A percentile compares a stretch with the other conserved stretches of the same genome.
phyloP scores from a whole-genome alignment of 2,797 vertebrate genomes.

The Rhinella marina region DNA sequence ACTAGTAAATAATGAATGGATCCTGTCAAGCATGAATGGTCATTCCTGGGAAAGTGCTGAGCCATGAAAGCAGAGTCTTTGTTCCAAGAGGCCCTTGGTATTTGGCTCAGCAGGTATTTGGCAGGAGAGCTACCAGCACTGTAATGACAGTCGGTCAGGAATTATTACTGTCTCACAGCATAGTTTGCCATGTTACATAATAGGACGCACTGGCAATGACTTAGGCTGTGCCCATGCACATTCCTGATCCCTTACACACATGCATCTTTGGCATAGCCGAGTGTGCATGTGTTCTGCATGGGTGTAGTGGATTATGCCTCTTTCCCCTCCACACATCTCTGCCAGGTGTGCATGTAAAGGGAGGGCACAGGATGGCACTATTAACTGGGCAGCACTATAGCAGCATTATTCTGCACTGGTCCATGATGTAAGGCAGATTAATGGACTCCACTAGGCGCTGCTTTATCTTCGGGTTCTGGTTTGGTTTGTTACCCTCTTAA shows the following conservation, averaged over 20 bases:
- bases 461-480: no score
- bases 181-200: background rate
- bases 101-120: background rate
- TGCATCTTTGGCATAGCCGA: no score
- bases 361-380: background rate
- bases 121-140: background rate
- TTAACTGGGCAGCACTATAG: background rate
- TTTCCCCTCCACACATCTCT: no score
- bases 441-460: background rate
- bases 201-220: background rate
- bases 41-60: slow-evolving; percentile 4
- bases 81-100: background rate
- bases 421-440: background rate
- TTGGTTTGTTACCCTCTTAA: no score
- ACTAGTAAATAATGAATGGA: background rate
- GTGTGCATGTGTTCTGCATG: no score
- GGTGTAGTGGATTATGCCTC: no score
- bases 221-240: no score
- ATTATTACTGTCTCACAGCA: background rate
- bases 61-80: background rate
- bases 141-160: background rate
- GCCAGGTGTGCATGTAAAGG: no score
- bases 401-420: background rate
- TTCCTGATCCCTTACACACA: no score
- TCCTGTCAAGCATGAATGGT: slow-evolving; percentile 1